Conservation (phyloP, 2,113 vertebrate species). For the Indri indri region DNA sequence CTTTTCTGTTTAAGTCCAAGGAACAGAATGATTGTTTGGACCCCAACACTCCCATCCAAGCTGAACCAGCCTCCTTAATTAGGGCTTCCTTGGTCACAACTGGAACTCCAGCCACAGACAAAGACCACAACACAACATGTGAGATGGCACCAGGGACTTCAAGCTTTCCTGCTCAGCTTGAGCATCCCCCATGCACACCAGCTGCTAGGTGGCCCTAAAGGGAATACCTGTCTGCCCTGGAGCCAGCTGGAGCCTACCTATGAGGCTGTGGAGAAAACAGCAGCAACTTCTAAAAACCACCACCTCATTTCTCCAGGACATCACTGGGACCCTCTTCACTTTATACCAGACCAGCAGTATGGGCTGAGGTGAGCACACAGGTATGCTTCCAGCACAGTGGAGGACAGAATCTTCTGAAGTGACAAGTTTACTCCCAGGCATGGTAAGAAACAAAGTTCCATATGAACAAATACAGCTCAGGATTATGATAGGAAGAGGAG, state of each 20-base stretch:
- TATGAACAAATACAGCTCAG: not conserved
- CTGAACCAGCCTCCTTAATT: not conserved
- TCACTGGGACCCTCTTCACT: not conserved
- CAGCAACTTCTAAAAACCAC: not conserved
- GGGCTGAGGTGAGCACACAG: not conserved
- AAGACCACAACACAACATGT: too few species aligned
- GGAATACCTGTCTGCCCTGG: not conserved
- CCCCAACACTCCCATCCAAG: not conserved
- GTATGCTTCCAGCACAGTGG: accelerated
- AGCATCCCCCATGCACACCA: accelerated
- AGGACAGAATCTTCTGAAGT: not conserved
- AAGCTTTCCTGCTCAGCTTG: not conserved
- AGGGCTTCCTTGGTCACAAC: not conserved
- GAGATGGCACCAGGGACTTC: not conserved
- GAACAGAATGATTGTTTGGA: not conserved
- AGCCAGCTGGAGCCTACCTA: not conserved
- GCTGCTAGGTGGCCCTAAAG: not conserved
- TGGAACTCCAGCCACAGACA: not conserved
- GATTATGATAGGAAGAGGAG: not conserved
- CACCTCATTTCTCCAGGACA: not conserved
- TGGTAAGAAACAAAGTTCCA: not conserved
- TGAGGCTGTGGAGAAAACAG: not conserved
- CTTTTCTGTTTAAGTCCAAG: not conserved
- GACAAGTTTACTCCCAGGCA: not conserved
- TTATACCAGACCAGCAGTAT: not conserved